These are phyloP conservation scores for Anoplopoma fimbria DNA, from an alignment of 2,113 vertebrate species.

Conservation along the genomic window DNA sequence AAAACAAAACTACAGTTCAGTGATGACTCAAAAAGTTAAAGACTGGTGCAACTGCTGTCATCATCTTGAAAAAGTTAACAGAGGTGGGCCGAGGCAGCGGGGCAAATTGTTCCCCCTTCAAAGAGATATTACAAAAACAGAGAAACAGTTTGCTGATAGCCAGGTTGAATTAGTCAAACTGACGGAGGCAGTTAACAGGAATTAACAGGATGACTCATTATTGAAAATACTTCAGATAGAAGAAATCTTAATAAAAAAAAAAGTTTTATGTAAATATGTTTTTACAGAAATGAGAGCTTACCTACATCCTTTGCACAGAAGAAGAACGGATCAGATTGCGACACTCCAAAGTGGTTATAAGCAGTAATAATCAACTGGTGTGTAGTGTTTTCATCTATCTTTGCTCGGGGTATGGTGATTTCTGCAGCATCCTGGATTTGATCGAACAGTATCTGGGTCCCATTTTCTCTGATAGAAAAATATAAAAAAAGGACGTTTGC, in stretches of 20 bases:
- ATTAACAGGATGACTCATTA: slow-evolving; percentile 23
- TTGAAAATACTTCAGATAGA: not conserved
- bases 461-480: slow-evolving; percentile 61
- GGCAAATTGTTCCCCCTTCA: not conserved
- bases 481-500: not conserved
- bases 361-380: slow-evolving; percentile 67
- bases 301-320: slow-evolving; percentile 66
- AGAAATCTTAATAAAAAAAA: not conserved
- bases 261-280: too few relatives aligned
- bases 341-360: slow-evolving; percentile 74
- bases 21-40: not conserved
- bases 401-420: slow-evolving; percentile 40
- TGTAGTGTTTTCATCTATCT: slow-evolving; percentile 48
- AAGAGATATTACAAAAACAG: slow-evolving; percentile 4
- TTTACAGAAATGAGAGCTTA: slow-evolving; percentile 35
- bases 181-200: not conserved
- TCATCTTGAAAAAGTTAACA: too few relatives aligned
- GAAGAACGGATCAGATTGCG: slow-evolving; percentile 62
- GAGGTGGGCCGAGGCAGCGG: not conserved
- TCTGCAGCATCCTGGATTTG: not conserved
- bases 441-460: not conserved
- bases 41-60: not conserved
- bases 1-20: not conserved
- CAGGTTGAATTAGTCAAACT: slow-evolving; percentile 34
- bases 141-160: not conserved